phyloP scores from a whole-genome alignment of 2,797 vertebrate genomes.

The Hypotaenidia philippensis region DNA sequence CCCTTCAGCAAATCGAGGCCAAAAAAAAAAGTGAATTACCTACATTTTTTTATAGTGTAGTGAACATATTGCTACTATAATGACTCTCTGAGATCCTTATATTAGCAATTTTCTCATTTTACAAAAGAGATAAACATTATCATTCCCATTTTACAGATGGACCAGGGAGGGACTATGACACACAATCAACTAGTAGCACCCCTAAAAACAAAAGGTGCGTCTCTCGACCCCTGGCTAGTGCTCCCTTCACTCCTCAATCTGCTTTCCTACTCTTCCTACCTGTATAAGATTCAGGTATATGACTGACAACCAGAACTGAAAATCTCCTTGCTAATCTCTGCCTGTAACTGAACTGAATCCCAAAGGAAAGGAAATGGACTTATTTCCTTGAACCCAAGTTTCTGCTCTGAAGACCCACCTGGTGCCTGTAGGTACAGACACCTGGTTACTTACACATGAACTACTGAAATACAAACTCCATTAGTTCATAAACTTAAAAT shows the following conservation, averaged over 20 bases:
- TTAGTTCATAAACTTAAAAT: not conserved
- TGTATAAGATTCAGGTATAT: not conserved
- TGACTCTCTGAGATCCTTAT: not conserved
- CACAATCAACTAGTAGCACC: not conserved
- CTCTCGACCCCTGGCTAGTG: not conserved
- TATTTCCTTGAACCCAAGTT: not conserved
- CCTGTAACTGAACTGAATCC: not conserved
- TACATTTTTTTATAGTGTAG: not conserved
- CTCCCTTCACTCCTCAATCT: not conserved
- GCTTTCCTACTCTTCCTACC: not conserved
- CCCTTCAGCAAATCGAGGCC: slow-evolving; percentile 53
- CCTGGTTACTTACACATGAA: not conserved
- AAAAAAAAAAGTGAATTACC: not conserved
- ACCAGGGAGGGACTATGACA: not conserved
- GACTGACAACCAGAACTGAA: not conserved
- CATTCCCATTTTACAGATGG: not conserved
- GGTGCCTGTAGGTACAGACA: not conserved
- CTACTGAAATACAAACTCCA: not conserved
- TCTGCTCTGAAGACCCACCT: not conserved
- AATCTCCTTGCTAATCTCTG: not conserved
- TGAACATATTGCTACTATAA: not conserved
- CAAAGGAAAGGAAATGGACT: not conserved
- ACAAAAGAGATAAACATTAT: not conserved
- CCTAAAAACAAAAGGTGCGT: not conserved
- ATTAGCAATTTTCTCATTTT: not conserved